Conservation (phyloP, 1,140 invertebrate genomes). For the Ips typographus region DNA sequence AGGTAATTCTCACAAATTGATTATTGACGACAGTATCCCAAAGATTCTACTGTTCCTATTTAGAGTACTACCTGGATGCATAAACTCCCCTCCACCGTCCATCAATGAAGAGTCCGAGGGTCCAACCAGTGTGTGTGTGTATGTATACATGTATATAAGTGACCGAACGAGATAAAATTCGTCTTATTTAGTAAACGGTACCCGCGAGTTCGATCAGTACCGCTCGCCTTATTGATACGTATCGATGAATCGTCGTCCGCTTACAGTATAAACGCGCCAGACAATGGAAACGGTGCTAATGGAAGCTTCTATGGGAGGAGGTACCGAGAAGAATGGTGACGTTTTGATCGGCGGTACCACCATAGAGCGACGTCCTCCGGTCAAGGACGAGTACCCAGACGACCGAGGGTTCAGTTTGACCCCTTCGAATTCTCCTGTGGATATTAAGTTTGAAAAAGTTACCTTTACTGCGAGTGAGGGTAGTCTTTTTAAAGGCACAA, state of each 20-base stretch:
- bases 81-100: too few species aligned
- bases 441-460: slow-evolving; percentile 71
- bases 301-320: slow-evolving; percentile 18
- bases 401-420: slow-evolving; percentile 52
- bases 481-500: slow-evolving; percentile 59
- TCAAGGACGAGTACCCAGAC: slow-evolving; percentile 3
- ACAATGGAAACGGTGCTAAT: slow-evolving; percentile 29
- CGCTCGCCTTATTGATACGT: background rate
- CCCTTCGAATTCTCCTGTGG: slow-evolving; percentile 58
- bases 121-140: slow-evolving; percentile 22
- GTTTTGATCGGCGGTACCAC: slow-evolving; percentile 5
- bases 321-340: slow-evolving; percentile 1
- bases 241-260: background rate
- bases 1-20: too few species aligned
- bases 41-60: too few species aligned
- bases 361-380: background rate
- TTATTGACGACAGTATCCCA: too few species aligned
- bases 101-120: slow-evolving; percentile 7
- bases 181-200: slow-evolving; percentile 24
- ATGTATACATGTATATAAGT: slow-evolving; percentile 36
- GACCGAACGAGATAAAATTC: slow-evolving; percentile 32
- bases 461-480: slow-evolving; percentile 69
- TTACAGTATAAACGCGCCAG: background rate
- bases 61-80: too few species aligned
- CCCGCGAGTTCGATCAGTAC: slow-evolving; percentile 19